phyloP scores from a whole-genome alignment of 2,797 vertebrate genomes.

The Kryptolebias ocellatus region DNA sequence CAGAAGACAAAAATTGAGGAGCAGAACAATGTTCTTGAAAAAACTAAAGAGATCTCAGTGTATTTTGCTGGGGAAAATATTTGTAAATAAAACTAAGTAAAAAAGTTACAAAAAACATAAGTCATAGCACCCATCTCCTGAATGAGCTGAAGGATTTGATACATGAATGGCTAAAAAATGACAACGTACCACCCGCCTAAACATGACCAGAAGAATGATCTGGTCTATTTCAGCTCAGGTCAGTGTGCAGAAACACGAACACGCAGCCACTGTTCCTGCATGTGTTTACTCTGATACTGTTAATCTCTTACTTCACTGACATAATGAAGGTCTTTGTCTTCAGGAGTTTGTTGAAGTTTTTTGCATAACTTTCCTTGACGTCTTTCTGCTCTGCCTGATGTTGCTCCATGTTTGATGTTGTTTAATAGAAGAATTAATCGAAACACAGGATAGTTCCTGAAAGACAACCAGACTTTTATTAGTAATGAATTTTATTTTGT shows the following conservation, averaged over 20 bases:
- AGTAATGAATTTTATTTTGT: background rate
- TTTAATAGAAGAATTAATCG: background rate
- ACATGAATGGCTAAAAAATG: too few relatives aligned
- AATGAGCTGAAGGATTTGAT: too few relatives aligned
- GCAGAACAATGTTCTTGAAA: too few relatives aligned
- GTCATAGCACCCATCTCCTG: too few relatives aligned
- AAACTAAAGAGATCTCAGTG: too few relatives aligned
- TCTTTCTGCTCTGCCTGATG: conserved; percentile 2
- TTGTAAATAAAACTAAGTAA: too few relatives aligned
- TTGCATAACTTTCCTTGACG: conserved; percentile 23
- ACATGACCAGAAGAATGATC: background rate
- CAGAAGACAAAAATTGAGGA: too few relatives aligned
- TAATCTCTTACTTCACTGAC: conserved; percentile 46
- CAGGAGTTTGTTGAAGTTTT: conserved; percentile 37
- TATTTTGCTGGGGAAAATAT: too few relatives aligned
- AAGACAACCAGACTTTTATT: background rate
- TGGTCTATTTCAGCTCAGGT: conserved; percentile 23
- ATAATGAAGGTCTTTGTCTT: conserved; percentile 58
- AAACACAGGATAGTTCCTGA: too few relatives aligned
- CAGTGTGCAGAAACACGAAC: conserved; percentile 31
- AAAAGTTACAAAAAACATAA: too few relatives aligned
- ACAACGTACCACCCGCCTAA: background rate
- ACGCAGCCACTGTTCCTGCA: conserved; percentile 50
- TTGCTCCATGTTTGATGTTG: conserved; percentile 4
- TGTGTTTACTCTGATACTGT: conserved; percentile 55